Conservation (phyloP, 1,140 invertebrate genomes). For the Temnothorax nylanderi region DNA sequence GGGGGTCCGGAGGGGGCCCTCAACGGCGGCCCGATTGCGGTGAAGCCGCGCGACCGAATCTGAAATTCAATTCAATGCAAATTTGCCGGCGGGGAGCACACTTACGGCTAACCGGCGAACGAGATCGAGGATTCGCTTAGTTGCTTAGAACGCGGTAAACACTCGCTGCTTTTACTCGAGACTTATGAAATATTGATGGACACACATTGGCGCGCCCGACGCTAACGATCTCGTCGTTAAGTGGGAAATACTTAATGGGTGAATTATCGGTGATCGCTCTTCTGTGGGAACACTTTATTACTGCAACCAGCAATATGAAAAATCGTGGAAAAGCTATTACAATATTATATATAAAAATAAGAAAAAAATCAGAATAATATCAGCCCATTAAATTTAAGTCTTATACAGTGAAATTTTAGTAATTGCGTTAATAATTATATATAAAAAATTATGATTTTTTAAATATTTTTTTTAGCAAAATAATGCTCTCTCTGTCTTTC, state of each 20-base stretch:
- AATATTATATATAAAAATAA: neutral
- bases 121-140: constrained; percentile 75
- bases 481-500: neutral
- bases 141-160: constrained; percentile 76
- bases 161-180: constrained; percentile 75
- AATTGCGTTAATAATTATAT: neutral
- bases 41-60: constrained; percentile 74
- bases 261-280: constrained; percentile 39
- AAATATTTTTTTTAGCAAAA: neutral
- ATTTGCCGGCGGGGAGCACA: constrained; percentile 69
- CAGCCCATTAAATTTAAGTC: neutral
- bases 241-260: constrained; percentile 7
- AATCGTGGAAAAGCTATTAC: neutral
- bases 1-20: neutral
- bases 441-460: neutral
- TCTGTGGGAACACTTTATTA: constrained; percentile 18
- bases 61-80: constrained; percentile 83
- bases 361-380: neutral
- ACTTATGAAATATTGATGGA: constrained; percentile 80
- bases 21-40: constrained; percentile 66
- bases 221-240: constrained; percentile 40
- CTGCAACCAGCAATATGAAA: neutral
- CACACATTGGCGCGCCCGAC: constrained; percentile 37
- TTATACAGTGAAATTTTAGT: neutral
- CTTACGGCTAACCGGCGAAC: constrained; percentile 74